Percentiles rank a stretch among this genome's conserved stretches.
Conservation (phyloP, 2,888 invertebrate species). For the Geophilus truncorum region DNA sequence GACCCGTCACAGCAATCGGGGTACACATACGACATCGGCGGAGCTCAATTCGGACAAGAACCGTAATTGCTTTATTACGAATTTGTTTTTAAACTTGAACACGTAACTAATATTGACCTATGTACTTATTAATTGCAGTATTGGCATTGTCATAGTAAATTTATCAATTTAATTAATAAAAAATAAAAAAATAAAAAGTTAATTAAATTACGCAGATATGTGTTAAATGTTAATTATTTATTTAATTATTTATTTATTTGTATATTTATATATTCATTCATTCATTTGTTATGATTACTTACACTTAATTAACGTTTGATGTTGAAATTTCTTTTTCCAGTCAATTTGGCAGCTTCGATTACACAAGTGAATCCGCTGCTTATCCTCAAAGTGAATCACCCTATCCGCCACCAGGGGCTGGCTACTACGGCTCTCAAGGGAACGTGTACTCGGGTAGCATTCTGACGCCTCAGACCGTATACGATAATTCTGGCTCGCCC, state of each 20-base stretch:
- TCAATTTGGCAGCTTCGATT: constrained; percentile 23
- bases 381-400: neutral
- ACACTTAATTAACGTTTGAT: neutral
- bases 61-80: no score
- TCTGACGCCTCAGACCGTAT: constrained; percentile 35
- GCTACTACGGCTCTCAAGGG: neutral
- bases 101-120: no score
- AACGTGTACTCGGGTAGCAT: constrained; percentile 35
- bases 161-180: neutral
- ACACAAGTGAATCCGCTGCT: neutral
- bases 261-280: neutral
- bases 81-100: no score
- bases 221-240: neutral
- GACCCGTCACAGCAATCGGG: constrained; percentile 25
- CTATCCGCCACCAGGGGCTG: neutral
- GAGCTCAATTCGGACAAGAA: constrained; percentile 33
- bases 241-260: no score
- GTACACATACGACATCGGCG: constrained; percentile 37
- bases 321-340: neutral
- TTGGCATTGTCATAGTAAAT: no score
- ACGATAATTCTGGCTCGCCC: neutral
- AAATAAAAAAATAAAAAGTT: no score
- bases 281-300: neutral
- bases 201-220: no score
- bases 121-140: no score